Evolutionary conservation across 2,888 invertebrate species (phyloP), one percentile per base, ranked within the genome.

Genomic region (Acrobeloides nanus): DNA sequence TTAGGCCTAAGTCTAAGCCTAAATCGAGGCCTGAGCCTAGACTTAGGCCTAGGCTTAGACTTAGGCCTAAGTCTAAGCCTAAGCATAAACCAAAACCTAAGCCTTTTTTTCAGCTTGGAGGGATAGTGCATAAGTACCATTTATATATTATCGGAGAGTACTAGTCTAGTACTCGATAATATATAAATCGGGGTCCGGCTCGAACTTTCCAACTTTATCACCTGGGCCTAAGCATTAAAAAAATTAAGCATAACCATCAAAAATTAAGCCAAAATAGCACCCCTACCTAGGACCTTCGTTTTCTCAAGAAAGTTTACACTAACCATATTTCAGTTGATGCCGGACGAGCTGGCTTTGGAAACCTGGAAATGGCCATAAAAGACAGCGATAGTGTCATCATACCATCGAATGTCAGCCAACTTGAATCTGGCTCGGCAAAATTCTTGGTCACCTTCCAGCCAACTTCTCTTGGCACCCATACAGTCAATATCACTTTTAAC

Each of bases 381-480:
- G 72, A 63, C 40, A 17, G 43, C 38, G 35, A 5, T 17, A 3
- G 18, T 48, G 87, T 56, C 88, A 92, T 71, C 47, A 72, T 71
- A 32, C 71, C 71, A 5, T 72, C 72, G 7, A 69, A 71, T 42
- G 71, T 71, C n/a, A 64, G 63, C n/a, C 71, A 72, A 42, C 48
- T 71, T 40, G 71, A 71, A 50, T 62, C 57, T 25, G 71, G 72
- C 20, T 48, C 62, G 56, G 77, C 78, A 42, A 69, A 68, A 44
- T 97, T 95, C 78, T 85, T 89, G 56, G 95, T 95, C 50, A 89
- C 90, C 66, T 97, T 95, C 76, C 84, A 89, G 56, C 93, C 95
- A 42, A 85, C 88, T 25, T 88, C 89, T 75, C 84, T 88, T 27
- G 88, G 88, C 74, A 86, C 89, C 75, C 93, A 95, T 78, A 83